Evolutionary conservation across 2,797 vertebrate species (phyloP).

Genomic region (Salarias fasciatus): DNA sequence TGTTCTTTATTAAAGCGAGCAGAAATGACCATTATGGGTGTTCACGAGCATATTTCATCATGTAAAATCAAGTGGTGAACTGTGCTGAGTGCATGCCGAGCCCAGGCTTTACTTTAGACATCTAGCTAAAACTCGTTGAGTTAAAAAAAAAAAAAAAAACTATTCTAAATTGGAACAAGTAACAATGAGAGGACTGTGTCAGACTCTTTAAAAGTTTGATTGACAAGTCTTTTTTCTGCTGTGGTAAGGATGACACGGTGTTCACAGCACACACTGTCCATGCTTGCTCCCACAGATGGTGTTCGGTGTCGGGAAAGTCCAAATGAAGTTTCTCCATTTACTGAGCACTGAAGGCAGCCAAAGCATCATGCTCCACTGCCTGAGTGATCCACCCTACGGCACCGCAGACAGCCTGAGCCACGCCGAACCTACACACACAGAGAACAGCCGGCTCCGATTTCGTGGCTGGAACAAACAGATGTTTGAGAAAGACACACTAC

Average conservation of each 20-base stretch:
- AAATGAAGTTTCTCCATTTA: slow-evolving; percentile 99
- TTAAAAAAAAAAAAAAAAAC: no score
- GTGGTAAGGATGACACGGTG: slow-evolving; percentile 14
- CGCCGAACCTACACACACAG: slow-evolving; percentile 49
- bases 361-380: slow-evolving; percentile 90
- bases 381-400: slow-evolving; percentile 73
- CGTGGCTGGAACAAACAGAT: slow-evolving; percentile 93
- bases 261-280: not conserved
- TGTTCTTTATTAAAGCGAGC: no score
- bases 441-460: slow-evolving; percentile 79
- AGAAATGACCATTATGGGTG: no score
- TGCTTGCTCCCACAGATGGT: slow-evolving; percentile 83
- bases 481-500: slow-evolving; percentile 87
- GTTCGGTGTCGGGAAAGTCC: slow-evolving; percentile 92
- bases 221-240: not conserved
- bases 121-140: no score
- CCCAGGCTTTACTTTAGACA: no score
- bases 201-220: not conserved
- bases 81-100: no score
- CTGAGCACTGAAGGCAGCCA: slow-evolving; percentile 93
- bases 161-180: no score
- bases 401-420: slow-evolving; percentile 43
- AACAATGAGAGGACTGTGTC: no score
- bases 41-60: no score
- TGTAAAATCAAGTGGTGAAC: no score